A percentile compares a stretch with the other conserved stretches of the same genome.
These are phyloP conservation scores for Macrotis lagotis DNA, from an alignment of 2,113 vertebrate genomes.

Conservation along the genomic window DNA sequence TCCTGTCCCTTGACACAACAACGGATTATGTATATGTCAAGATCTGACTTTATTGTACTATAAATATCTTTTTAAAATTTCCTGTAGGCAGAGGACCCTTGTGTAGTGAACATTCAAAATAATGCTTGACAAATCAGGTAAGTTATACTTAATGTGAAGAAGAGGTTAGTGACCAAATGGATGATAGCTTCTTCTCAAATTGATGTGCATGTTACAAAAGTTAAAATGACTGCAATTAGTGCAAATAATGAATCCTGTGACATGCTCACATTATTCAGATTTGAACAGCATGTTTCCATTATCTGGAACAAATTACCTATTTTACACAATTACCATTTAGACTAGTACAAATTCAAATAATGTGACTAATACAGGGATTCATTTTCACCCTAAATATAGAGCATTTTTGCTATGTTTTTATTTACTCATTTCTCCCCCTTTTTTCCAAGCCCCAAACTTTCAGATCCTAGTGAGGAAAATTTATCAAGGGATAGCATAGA, in stretches of 20 bases:
- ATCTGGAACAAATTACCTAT: not conserved
- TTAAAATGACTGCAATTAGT: not conserved
- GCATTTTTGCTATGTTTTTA: not conserved
- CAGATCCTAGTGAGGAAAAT: not conserved
- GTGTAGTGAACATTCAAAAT: not conserved
- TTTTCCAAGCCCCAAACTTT: not conserved
- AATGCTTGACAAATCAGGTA: not conserved
- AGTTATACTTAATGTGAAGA: not conserved
- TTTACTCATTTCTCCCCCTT: not conserved
- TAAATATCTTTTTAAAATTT: not conserved
- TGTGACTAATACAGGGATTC: not conserved
- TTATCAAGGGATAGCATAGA: not conserved
- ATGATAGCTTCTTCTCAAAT: not conserved
- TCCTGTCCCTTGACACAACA: constrained; percentile 3
- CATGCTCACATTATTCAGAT: not conserved
- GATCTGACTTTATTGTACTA: not conserved
- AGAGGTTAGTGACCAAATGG: not conserved
- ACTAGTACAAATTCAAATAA: not conserved
- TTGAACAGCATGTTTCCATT: not conserved
- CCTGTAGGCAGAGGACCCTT: not conserved
- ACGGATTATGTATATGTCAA: not conserved
- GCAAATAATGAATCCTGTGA: not conserved
- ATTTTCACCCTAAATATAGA: not conserved
- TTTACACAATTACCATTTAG: not conserved
- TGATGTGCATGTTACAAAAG: not conserved